These are phyloP conservation scores for Elymnias hypermnestra DNA, from an alignment of 1,140 invertebrate species.

Conservation along the genomic window DNA sequence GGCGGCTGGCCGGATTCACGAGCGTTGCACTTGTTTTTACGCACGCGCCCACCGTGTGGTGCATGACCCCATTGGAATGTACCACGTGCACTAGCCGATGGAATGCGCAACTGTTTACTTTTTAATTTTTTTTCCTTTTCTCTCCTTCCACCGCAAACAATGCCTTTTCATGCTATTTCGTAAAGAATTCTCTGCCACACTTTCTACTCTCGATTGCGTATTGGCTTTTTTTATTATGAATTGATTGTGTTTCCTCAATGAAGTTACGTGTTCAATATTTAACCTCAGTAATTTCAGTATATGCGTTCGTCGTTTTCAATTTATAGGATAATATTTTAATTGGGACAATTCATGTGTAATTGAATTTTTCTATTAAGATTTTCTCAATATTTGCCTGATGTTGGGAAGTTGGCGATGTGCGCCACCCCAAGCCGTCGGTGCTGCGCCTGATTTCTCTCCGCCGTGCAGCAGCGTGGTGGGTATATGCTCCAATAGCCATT, in stretches of 20 bases:
- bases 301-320: too few species aligned
- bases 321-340: too few species aligned
- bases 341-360: too few species aligned
- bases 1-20: slow-evolving; percentile 19
- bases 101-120: slow-evolving; percentile 73
- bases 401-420: too few species aligned
- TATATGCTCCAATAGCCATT: too few species aligned
- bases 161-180: slow-evolving; percentile 49
- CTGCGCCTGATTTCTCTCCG: too few species aligned
- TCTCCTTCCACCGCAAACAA: slow-evolving; percentile 52
- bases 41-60: slow-evolving; percentile 58
- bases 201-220: slow-evolving; percentile 19
- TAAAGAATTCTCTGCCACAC: slow-evolving; percentile 21
- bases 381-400: too few species aligned
- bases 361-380: too few species aligned
- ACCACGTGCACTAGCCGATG: slow-evolving; percentile 67
- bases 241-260: slow-evolving; percentile 4
- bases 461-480: too few species aligned
- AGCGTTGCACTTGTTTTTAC: slow-evolving; percentile 61
- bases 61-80: slow-evolving; percentile 70
- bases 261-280: background rate
- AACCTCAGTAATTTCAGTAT: background rate
- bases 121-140: slow-evolving; percentile 42
- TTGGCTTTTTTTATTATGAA: slow-evolving; percentile 19
- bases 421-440: too few species aligned